These are phyloP conservation scores for Channa striata DNA, from an alignment of 2,797 vertebrate species.

Conservation along the genomic window DNA sequence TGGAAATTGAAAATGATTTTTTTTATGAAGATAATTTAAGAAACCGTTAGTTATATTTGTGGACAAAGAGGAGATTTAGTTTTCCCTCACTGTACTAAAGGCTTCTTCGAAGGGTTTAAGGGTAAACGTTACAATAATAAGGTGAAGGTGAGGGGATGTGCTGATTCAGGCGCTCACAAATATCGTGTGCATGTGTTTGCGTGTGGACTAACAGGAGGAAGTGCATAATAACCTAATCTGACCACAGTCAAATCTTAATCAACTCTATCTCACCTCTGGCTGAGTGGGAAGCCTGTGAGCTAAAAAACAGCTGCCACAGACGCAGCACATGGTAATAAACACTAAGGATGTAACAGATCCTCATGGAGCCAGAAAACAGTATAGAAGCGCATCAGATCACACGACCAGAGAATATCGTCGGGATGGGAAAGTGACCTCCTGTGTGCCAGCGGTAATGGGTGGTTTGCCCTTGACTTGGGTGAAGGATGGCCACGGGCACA, in stretches of 20 bases:
- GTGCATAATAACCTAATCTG: background rate
- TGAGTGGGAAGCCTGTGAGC: background rate
- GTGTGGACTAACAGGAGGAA: background rate
- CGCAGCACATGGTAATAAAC: background rate
- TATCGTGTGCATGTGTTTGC: background rate
- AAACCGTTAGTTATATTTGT: too few relatives aligned
- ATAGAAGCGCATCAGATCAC: background rate
- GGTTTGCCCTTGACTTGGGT: slow-evolving; percentile 55
- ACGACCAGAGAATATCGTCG: background rate
- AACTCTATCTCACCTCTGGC: slow-evolving; percentile 5
- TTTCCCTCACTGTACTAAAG: too few relatives aligned
- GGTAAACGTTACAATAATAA: too few relatives aligned
- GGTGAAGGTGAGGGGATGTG: too few relatives aligned
- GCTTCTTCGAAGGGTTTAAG: too few relatives aligned
- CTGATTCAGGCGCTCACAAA: too few relatives aligned
- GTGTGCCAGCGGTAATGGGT: slow-evolving; percentile 18
- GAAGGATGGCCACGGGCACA: slow-evolving; percentile 12
- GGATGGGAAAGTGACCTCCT: slow-evolving; percentile 32
- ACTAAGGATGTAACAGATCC: background rate
- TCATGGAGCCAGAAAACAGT: background rate
- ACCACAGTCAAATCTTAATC: slow-evolving; percentile 6
- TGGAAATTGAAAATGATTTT: too few relatives aligned
- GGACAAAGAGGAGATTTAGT: too few relatives aligned
- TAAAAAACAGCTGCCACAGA: background rate
- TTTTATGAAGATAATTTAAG: too few relatives aligned